These are phyloP conservation scores for Parazoanthus darwini DNA, from an alignment of 92 coral and sea anemone genomes.

Conservation along the genomic window DNA sequence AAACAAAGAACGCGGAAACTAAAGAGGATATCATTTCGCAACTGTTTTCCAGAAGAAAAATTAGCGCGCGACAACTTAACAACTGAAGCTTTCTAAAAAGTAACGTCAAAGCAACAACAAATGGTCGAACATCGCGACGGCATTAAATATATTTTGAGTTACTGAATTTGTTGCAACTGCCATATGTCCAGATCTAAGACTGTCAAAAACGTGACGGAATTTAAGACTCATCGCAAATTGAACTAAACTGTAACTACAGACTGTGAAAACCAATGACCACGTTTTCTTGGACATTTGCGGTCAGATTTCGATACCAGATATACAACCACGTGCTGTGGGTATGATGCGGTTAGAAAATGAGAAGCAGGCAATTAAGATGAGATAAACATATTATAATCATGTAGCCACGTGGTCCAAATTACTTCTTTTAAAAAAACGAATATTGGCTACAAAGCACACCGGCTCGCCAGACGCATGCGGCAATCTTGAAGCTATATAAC, in stretches of 20 bases:
- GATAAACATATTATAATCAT: too few relatives aligned
- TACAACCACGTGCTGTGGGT: neutral
- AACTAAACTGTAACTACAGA: too few relatives aligned
- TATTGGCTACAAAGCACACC: neutral
- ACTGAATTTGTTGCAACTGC: neutral
- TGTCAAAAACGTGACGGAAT: neutral
- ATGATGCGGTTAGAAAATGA: neutral
- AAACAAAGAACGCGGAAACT: neutral
- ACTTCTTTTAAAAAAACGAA: too few relatives aligned
- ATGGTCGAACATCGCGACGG: too few relatives aligned
- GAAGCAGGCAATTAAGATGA: neutral
- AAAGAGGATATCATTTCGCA: neutral
- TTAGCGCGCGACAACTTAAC: neutral
- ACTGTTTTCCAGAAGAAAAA: neutral
- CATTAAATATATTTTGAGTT: neutral
- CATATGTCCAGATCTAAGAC: too few relatives aligned
- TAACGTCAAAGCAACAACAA: too few relatives aligned
- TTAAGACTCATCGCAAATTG: neutral
- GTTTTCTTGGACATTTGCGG: too few relatives aligned
- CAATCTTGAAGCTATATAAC: too few relatives aligned
- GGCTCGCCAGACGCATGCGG: too few relatives aligned
- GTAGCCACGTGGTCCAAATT: neutral
- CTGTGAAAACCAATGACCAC: neutral
- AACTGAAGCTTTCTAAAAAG: too few relatives aligned
- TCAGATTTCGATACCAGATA: neutral